Conservation (phyloP, 2,113 vertebrate species). For the Xerus inauris region DNA sequence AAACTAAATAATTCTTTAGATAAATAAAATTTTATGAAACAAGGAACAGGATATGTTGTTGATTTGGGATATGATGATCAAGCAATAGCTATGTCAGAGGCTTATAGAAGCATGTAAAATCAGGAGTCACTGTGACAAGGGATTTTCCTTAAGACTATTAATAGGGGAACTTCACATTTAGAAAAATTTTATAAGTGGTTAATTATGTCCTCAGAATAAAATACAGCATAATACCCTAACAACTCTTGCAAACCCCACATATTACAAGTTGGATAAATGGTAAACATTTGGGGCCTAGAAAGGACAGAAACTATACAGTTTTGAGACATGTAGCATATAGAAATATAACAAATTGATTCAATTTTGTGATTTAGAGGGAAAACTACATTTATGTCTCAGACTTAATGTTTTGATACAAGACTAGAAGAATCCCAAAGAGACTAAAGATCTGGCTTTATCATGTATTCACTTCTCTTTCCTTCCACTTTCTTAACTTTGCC, state of each 20-base stretch:
- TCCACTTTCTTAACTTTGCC: not conserved
- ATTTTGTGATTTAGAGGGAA: not conserved
- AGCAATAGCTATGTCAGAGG: not conserved
- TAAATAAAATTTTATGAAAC: conserved; percentile 34
- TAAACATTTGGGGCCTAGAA: not conserved
- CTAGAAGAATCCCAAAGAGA: not conserved
- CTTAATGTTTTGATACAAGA: conserved; percentile 30
- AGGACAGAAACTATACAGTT: not conserved
- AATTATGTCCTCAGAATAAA: conserved; percentile 44
- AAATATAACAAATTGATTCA: not conserved
- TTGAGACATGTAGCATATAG: not conserved
- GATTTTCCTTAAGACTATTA: not conserved
- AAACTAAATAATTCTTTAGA: conserved; percentile 34
- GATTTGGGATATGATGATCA: not conserved
- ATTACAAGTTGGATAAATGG: conserved; percentile 45
- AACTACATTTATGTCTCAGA: not conserved
- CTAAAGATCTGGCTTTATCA: not conserved
- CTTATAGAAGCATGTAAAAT: conserved; percentile 42
- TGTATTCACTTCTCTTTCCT: not conserved
- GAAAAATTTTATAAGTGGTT: conserved; percentile 5
- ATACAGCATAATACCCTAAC: not conserved
- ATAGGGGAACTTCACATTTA: not conserved
- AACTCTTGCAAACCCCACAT: not conserved
- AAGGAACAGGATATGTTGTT: not conserved
- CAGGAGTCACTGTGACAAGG: conserved; percentile 15